Evolutionary conservation across 2,797 vertebrate genomes (phyloP).

Genomic region (Chlorospingus flavigularis): DNA sequence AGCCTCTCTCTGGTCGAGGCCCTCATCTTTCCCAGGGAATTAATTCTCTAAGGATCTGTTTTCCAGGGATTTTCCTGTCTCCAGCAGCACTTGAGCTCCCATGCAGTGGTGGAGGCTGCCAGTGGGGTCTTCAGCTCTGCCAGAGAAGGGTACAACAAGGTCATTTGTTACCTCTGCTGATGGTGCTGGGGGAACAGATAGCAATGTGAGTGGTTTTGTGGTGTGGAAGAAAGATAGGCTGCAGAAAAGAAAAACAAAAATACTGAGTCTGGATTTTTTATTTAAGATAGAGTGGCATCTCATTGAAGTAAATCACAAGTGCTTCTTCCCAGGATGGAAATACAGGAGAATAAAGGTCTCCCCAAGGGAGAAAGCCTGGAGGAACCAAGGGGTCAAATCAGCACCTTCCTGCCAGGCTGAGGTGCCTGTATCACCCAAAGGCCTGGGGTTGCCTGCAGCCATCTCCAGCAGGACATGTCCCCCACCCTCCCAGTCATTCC

Average conservation of each 20-base stretch:
- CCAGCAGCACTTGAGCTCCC: accelerated
- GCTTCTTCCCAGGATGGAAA: neutral
- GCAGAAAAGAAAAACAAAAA: too few relatives aligned
- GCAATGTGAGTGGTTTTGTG: neutral
- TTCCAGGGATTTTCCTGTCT: neutral
- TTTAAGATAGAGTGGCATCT: neutral
- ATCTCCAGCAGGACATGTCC: neutral
- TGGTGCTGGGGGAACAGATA: neutral
- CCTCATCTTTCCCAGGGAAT: neutral
- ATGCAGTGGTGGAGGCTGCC: accelerated
- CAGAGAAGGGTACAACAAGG: neutral
- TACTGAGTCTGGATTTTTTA: too few relatives aligned
- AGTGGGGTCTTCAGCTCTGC: neutral
- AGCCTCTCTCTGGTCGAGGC: neutral
- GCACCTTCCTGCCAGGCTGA: neutral
- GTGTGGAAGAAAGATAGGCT: neutral
- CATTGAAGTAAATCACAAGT: neutral
- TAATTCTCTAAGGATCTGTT: neutral
- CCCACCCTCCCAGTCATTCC: accelerated
- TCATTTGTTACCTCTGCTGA: neutral
- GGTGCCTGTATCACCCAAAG: neutral
- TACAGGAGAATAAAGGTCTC: neutral
- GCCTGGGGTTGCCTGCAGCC: neutral
- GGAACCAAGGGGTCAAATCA: neutral
- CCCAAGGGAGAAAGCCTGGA: neutral